These are phyloP conservation scores for Xiphias gladius DNA, from an alignment of 2,113 vertebrate genomes.

Conservation along the genomic window DNA sequence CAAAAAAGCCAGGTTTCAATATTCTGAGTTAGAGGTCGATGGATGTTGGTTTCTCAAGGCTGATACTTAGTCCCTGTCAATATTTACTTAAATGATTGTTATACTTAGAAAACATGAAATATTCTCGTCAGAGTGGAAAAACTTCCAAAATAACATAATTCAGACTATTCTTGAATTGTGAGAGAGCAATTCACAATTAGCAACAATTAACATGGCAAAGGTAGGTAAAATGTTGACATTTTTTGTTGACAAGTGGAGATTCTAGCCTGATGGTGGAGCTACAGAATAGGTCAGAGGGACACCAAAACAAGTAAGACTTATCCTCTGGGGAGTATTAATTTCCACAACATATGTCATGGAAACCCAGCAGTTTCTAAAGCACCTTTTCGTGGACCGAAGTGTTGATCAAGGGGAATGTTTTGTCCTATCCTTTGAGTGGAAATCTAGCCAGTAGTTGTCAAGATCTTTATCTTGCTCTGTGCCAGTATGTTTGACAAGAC, in stretches of 20 bases:
- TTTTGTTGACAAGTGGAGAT: too few species aligned
- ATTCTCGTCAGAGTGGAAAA: neutral
- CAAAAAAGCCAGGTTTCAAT: slow-evolving; percentile 18
- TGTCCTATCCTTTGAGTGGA: neutral
- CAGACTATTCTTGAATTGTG: neutral
- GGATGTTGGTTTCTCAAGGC: neutral
- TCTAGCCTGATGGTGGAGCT: too few species aligned
- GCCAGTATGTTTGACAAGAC: neutral
- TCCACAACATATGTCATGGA: neutral
- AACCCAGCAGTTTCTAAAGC: neutral
- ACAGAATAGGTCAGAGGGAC: too few species aligned
- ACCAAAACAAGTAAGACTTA: too few species aligned
- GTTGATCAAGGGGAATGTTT: neutral
- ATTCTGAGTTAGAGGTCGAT: neutral
- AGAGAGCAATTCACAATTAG: too few species aligned
- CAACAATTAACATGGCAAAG: too few species aligned
- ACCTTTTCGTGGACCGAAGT: neutral
- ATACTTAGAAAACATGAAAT: neutral
- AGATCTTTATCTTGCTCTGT: neutral
- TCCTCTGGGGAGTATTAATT: neutral
- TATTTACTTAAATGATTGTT: neutral
- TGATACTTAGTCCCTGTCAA: neutral
- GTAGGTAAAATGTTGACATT: too few species aligned
- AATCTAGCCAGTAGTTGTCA: neutral
- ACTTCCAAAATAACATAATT: neutral